Conservation (phyloP, 1,140 invertebrate species). For the Parasteatoda tepidariorum region DNA sequence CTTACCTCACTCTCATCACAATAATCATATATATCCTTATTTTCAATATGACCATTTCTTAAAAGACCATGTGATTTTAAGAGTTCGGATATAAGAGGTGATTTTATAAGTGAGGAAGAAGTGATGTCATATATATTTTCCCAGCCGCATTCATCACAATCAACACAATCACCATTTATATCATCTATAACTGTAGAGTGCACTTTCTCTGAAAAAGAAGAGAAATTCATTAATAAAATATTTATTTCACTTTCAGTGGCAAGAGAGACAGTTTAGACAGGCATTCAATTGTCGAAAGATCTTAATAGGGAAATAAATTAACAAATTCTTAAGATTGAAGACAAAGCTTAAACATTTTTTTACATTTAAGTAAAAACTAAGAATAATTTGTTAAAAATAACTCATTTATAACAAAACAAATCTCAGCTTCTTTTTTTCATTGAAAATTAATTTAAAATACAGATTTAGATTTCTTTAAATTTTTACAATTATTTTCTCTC, state of each 20-base stretch:
- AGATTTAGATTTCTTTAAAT: too few relatives aligned
- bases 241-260: not conserved
- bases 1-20: slow-evolving; percentile 39
- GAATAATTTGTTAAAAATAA: not conserved
- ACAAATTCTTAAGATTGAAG: not conserved
- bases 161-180: slow-evolving; percentile 22
- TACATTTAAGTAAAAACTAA: not conserved
- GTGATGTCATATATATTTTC: slow-evolving; percentile 41
- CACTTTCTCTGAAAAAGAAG: slow-evolving; percentile 12
- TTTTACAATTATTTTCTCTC: too few relatives aligned
- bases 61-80: slow-evolving; percentile 44
- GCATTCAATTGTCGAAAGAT: too few relatives aligned
- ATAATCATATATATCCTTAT: slow-evolving; percentile 16
- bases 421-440: too few relatives aligned
- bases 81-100: slow-evolving; percentile 45
- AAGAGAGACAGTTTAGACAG: not conserved
- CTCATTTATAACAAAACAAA: too few relatives aligned
- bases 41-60: slow-evolving; percentile 31
- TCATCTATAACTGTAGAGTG: slow-evolving; percentile 26
- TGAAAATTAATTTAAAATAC: too few relatives aligned
- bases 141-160: slow-evolving; percentile 19
- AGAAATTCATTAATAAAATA: not conserved
- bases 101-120: slow-evolving; percentile 54
- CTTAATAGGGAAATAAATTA: not conserved
- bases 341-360: not conserved